Conservation (phyloP, 2,797 vertebrate genomes). For the Alosa sapidissima region DNA sequence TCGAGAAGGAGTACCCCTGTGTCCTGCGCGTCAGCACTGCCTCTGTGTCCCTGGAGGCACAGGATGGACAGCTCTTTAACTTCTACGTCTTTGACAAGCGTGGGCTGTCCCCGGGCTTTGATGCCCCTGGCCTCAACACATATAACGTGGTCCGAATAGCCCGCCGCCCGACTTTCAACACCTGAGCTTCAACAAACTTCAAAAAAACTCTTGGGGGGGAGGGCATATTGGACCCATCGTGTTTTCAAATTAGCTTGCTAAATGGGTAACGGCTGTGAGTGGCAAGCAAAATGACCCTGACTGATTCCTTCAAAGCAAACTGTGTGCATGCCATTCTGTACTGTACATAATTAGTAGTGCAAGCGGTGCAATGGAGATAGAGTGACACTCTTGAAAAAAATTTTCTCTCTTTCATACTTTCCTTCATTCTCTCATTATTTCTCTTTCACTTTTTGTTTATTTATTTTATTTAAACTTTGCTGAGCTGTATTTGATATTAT, state of each 20-base stretch:
- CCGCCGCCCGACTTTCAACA: constrained; percentile 78
- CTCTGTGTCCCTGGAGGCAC: constrained; percentile 89
- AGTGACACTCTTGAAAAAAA: neutral
- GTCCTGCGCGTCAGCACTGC: constrained; percentile 82
- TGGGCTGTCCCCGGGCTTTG: constrained; percentile 89
- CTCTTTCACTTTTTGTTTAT: neutral
- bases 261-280: neutral
- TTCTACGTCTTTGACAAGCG: constrained; percentile 83
- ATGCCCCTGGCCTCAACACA: constrained; percentile 90
- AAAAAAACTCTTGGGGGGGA: neutral
- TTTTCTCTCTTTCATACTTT: neutral
- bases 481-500: constrained; percentile 39
- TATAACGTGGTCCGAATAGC: constrained; percentile 85
- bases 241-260: neutral
- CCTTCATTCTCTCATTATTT: neutral
- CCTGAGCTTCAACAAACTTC: constrained; percentile 56
- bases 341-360: neutral
- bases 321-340: neutral
- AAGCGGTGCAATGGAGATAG: neutral
- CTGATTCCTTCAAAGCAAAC: neutral
- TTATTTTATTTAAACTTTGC: neutral
- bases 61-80: constrained; percentile 90
- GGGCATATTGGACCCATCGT: neutral
- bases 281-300: neutral
- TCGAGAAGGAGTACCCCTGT: constrained; percentile 91